phyloP scores from a whole-genome alignment of 1,140 invertebrate genomes.

The Brachionus manjavacas region DNA sequence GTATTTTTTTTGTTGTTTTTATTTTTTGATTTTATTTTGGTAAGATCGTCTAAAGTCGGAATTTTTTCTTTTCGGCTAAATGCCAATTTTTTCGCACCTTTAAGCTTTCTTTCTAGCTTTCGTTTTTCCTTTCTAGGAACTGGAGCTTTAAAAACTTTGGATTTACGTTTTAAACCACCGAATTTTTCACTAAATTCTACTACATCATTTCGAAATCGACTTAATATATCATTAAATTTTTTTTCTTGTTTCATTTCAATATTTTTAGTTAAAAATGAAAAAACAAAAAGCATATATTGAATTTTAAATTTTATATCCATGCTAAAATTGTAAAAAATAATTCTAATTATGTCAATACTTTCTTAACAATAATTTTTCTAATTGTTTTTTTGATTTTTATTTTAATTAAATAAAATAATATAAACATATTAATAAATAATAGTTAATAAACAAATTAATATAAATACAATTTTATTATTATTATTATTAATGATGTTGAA shows the following conservation, averaged over 20 bases:
- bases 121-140: slow-evolving; percentile 18
- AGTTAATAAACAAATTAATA: too few relatives aligned
- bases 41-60: background rate
- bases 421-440: too few relatives aligned
- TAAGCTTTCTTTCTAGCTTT: slow-evolving; percentile 28
- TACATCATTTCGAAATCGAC: slow-evolving; percentile 21
- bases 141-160: background rate
- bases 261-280: background rate
- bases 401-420: too few relatives aligned
- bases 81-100: slow-evolving; percentile 1
- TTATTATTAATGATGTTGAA: too few relatives aligned
- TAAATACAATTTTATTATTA: too few relatives aligned
- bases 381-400: background rate
- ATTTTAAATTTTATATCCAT: background rate
- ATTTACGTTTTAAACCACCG: background rate
- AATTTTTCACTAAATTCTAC: slow-evolving; percentile 21
- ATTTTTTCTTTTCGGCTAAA: background rate
- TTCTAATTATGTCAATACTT: background rate
- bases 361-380: background rate
- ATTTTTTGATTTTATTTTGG: background rate
- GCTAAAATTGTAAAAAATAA: background rate
- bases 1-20: background rate
- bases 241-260: background rate
- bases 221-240: slow-evolving; percentile 19
- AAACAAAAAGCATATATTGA: background rate